Percentiles rank a stretch among this genome's conserved stretches.
Evolutionary conservation across 2,113 vertebrate genomes (phyloP).

Genomic region (Ivindomyrus marchei): DNA sequence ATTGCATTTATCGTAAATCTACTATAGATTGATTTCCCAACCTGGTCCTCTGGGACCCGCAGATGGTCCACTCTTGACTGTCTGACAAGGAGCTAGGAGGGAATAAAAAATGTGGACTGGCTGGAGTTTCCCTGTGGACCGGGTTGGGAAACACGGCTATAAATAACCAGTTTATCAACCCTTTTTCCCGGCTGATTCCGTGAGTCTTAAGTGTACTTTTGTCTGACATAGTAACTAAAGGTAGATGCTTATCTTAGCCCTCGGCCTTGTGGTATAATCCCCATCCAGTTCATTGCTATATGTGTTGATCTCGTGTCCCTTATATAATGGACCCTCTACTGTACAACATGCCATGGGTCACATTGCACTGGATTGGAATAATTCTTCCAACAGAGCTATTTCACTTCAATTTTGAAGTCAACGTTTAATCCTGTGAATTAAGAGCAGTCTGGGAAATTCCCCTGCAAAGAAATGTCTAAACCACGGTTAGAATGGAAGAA

Average conservation of each 20-base stretch:
- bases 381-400: neutral
- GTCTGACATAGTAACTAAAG: neutral
- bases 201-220: neutral
- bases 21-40: too few species aligned
- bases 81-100: too few species aligned
- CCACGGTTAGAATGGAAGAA: neutral
- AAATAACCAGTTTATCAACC: neutral
- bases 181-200: neutral
- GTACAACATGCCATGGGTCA: neutral
- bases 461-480: neutral
- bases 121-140: neutral
- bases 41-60: too few species aligned
- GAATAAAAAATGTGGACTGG: neutral
- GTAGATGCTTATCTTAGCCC: neutral
- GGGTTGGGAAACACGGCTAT: too few species aligned
- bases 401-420: neutral
- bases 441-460: neutral
- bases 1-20: too few species aligned
- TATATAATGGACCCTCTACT: neutral
- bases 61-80: too few species aligned
- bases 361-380: neutral
- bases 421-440: neutral
- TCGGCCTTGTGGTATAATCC: neutral
- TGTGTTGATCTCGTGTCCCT: neutral
- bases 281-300: too few species aligned